Evolutionary conservation across 2,888 invertebrate genomes (phyloP), one percentile per base, ranked within the genome.

Genomic region (Leucoptera coffeella): DNA sequence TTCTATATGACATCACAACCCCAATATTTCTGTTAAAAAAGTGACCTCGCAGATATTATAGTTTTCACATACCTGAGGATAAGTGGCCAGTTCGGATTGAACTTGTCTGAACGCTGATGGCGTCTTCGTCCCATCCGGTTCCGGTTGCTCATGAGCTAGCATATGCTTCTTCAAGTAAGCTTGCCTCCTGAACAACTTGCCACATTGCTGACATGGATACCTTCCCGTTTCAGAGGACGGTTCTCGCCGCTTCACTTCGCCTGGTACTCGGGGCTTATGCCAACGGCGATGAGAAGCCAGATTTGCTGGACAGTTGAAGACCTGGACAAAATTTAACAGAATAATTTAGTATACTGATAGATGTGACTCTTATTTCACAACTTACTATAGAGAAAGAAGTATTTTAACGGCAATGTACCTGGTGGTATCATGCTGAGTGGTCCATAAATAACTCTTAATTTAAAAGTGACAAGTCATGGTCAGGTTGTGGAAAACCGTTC

Each of bases 281-380:
- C 99, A 99, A 23, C 99, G 79, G 2, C 95, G 80, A 52, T 99
- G 99, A 0, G 95, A 95, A 0, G 97, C 97, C 36, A 99, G 65
- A 57, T 99, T 99, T 3, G 99, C 99, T 1, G 97, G 97, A 54
- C 97, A 97, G 57, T 95, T 95, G 74, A 99, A 99, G 2, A 87
- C 84, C 78, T 78, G 35, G 24, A 28, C 28, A 26, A n/a, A n/a
- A n/a, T n/a, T n/a, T n/a, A n/a, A n/a, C n/a, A n/a, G n/a, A n/a
- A n/a, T n/a, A n/a, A n/a, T n/a, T n/a, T n/a, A n/a, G n/a, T n/a
- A n/a, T n/a, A n/a, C n/a, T n/a, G n/a, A n/a, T n/a, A n/a, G n/a
- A n/a, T n/a, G n/a, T n/a, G n/a, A n/a, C n/a, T n/a, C n/a, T n/a
- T n/a, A n/a, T n/a, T n/a, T n/a, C n/a, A n/a, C n/a, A n/a, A n/a